A percentile compares a stretch with the other conserved stretches of the same genome.
Evolutionary conservation across 1,140 invertebrate species (phyloP).

Genomic region (Copidosoma floridanum): DNA sequence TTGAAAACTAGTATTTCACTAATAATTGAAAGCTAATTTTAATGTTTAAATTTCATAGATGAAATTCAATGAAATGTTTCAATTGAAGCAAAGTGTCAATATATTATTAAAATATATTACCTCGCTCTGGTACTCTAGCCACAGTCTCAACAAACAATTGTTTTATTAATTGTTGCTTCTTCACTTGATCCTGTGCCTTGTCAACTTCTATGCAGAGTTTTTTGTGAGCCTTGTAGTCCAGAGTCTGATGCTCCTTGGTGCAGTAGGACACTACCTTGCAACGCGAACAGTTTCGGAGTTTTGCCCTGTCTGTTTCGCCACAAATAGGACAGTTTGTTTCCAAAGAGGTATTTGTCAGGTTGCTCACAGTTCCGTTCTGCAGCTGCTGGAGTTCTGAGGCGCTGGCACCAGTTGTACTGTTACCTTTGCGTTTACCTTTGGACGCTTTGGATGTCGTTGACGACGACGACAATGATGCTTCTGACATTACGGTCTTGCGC

Average conservation of each 20-base stretch:
- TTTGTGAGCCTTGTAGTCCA: conserved; percentile 76
- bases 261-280: conserved; percentile 76
- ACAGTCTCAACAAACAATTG: too few relatives aligned
- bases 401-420: too few relatives aligned
- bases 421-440: too few relatives aligned
- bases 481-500: too few relatives aligned
- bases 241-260: conserved; percentile 73
- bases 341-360: background rate
- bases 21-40: too few relatives aligned
- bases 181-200: background rate
- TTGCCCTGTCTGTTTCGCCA: conserved; percentile 63
- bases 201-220: too few relatives aligned
- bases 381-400: conserved; percentile 27
- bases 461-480: too few relatives aligned
- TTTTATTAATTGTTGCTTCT: background rate
- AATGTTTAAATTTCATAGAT: too few relatives aligned
- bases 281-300: conserved; percentile 69
- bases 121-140: background rate
- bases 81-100: too few relatives aligned
- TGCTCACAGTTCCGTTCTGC: background rate
- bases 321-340: conserved; percentile 54
- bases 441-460: too few relatives aligned
- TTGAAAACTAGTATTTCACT: too few relatives aligned
- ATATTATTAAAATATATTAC: background rate
- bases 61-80: too few relatives aligned